Evolutionary conservation across 2,113 vertebrate genomes (phyloP).

Genomic region (Craseonycteris thonglongyai): DNA sequence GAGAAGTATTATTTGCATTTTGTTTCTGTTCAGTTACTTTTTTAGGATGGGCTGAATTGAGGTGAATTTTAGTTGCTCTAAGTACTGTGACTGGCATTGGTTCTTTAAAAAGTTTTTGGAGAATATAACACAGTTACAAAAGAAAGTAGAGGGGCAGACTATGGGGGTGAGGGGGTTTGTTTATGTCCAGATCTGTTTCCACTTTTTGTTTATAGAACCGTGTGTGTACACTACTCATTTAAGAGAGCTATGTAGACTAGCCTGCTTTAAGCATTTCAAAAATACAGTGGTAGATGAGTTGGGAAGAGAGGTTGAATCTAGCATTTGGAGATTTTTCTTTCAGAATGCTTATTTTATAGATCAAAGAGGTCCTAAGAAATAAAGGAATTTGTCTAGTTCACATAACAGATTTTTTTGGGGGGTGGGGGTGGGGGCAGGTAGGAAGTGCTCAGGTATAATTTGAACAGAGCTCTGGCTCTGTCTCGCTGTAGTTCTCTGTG

Average conservation of each 20-base stretch:
- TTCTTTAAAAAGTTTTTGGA: not conserved
- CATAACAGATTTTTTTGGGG: not conserved
- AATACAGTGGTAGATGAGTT: not conserved
- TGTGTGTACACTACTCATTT: not conserved
- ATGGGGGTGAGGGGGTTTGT: not conserved
- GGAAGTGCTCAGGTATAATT: not conserved
- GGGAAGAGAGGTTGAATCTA: not conserved
- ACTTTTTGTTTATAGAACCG: not conserved
- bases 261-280: not conserved
- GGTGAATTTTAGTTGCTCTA: not conserved
- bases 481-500: not conserved
- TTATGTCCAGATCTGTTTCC: not conserved
- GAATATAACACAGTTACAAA: not conserved
- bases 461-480: not conserved
- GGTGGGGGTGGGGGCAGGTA: fast-evolving
- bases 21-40: not conserved
- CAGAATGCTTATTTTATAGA: not conserved
- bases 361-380: not conserved
- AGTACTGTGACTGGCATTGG: not conserved
- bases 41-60: not conserved
- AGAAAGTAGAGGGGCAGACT: not conserved
- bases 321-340: not conserved
- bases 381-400: not conserved
- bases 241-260: not conserved
- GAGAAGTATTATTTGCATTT: not conserved